Evolutionary conservation across 2,797 vertebrate genomes (phyloP), one percentile per base, ranked within the genome.

Genomic region (Argya squamiceps): DNA sequence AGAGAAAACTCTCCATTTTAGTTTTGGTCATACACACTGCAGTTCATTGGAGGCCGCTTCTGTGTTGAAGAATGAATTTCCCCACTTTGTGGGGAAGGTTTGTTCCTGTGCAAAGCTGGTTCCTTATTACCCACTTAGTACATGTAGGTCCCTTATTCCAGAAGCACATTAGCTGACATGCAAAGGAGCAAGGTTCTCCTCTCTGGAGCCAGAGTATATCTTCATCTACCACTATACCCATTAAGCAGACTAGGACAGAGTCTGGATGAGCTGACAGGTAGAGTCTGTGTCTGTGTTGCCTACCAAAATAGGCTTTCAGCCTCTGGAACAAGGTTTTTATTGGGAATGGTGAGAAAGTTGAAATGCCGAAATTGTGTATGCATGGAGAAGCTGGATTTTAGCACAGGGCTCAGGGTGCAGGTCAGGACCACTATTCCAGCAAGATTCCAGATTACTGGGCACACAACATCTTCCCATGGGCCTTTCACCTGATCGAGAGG

Each of bases 361-460:
- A 73, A 53, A 63, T 30, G 39, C 52, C 67, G 56, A 36, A 41
- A 14, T 46, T 56, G 34, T 27, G 37, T 65, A 10, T 49, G n/a
- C 23, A 4, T 5, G 10, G 23, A 65, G 30, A 6, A 20, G 21
- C 15, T 0, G 1, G 52, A 30, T 56, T 15, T 34, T n/a, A 75
- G 41, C 41, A 39, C 34, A n/a, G 47, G 18, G 44, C 34, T 93
- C 2, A 2, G n/a, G 29, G 21, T 30, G 27, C 68, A 39, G 2
- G 2, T 32, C 8, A 16, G 36, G n/a, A 37, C 10, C 1, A 0
- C 43, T 22, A 18, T 50, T n/a, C 27, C 70, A 79, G 22, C 23
- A 68, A 34, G 20, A 7, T 53, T 32, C 37, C 59, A 69, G 32
- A 4, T 34, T 34, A 22, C 46, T 32, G 39, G 19, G 15, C 53